Percentiles rank a stretch among this genome's conserved stretches.
These are phyloP conservation scores for Ormia ochracea DNA, from an alignment of 2,888 invertebrate genomes.

Conservation along the genomic window DNA sequence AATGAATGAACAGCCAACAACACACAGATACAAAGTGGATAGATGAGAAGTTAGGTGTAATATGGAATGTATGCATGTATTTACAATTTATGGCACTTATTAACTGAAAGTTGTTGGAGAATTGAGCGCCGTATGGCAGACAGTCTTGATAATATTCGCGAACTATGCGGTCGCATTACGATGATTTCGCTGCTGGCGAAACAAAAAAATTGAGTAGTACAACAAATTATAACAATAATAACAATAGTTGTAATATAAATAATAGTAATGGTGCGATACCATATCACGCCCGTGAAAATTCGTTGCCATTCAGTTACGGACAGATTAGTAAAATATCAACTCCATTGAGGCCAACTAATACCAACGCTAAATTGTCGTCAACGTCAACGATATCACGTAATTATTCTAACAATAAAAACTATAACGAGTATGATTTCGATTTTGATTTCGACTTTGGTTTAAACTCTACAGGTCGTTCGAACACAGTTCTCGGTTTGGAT, in stretches of 20 bases:
- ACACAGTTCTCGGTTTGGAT: constrained; percentile 33
- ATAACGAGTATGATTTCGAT: constrained; percentile 69
- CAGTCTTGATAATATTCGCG: constrained; percentile 77
- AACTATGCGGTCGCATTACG: constrained; percentile 76
- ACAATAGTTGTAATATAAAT: constrained; percentile 64
- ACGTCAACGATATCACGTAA: constrained; percentile 50
- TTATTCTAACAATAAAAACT: constrained; percentile 60
- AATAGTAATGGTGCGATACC: constrained; percentile 80
- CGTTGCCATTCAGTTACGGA: constrained; percentile 93
- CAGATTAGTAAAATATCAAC: constrained; percentile 78
- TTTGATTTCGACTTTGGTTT: constrained; percentile 66
- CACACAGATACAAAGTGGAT: constrained; percentile 15
- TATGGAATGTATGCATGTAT: neutral
- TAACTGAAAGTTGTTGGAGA: constrained; percentile 59
- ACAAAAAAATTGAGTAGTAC: constrained; percentile 67
- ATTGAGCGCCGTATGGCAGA: constrained; percentile 65
- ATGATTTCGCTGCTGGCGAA: constrained; percentile 69
- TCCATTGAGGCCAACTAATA: constrained; percentile 64
- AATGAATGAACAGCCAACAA: constrained; percentile 35
- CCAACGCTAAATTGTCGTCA: constrained; percentile 40
- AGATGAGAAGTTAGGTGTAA: constrained; percentile 34
- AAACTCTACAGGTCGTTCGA: constrained; percentile 52
- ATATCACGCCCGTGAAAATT: constrained; percentile 93
- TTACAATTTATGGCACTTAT: constrained; percentile 40
- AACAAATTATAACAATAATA: constrained; percentile 66